Percentiles rank a stretch among this genome's conserved stretches.
Evolutionary conservation across 2,797 vertebrate genomes (phyloP).

Genomic region (Pangasius larnaudii): DNA sequence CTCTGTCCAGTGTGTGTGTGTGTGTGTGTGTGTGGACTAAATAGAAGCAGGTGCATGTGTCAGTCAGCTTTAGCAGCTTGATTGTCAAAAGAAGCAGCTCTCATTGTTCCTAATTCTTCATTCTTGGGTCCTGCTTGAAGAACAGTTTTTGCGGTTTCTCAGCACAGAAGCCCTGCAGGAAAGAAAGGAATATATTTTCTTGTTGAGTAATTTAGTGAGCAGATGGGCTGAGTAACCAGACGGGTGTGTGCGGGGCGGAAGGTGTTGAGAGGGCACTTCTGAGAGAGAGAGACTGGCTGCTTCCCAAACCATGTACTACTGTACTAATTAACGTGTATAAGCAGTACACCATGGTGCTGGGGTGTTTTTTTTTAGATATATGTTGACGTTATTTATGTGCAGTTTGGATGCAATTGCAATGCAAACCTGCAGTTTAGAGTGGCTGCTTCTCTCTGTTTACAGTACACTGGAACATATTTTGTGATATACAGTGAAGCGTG

Average conservation of each 20-base stretch:
- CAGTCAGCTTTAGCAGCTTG: constrained; percentile 22
- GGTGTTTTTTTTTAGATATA: neutral
- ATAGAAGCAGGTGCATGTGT: constrained; percentile 27
- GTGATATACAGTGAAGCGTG: neutral
- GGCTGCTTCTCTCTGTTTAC: neutral
- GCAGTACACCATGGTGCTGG: neutral
- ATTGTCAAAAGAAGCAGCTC: constrained; percentile 2
- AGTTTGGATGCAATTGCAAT: neutral
- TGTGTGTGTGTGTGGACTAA: constrained; percentile 1
- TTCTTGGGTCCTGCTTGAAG: neutral
- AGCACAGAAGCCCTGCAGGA: neutral
- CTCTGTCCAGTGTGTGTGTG: neutral
- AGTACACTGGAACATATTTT: neutral
- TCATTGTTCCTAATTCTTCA: constrained; percentile 12
- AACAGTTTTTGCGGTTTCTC: neutral
- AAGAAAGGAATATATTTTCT: constrained; percentile 1
- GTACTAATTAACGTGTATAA: neutral
- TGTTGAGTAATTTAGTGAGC: constrained; percentile 36
- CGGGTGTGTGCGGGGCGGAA: constrained; percentile 17
- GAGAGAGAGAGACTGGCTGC: constrained; percentile 18
- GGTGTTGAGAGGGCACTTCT: constrained; percentile 26
- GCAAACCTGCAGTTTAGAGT: neutral
- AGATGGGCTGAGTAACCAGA: constrained; percentile 54
- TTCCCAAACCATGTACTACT: constrained; percentile 26
- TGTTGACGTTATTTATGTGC: neutral